These are phyloP conservation scores for Onychomys arenicola DNA, from an alignment of 2,797 vertebrate genomes.

Conservation along the genomic window DNA sequence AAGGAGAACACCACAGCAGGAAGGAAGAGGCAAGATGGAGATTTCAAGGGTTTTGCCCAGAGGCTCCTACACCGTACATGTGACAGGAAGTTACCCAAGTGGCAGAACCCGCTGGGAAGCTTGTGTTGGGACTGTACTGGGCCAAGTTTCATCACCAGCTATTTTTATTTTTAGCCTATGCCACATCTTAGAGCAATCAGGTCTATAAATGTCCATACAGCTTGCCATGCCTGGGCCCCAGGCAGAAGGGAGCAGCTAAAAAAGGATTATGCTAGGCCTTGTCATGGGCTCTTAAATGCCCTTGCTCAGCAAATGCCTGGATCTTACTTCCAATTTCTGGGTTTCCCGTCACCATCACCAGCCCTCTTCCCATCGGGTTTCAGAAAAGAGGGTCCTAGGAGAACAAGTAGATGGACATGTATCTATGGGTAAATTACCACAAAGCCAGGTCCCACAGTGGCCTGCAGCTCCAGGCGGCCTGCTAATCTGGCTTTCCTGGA, in stretches of 20 bases:
- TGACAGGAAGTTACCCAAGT: constrained; percentile 59
- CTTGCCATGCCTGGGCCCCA: constrained; percentile 30
- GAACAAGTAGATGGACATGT: neutral
- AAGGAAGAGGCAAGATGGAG: neutral
- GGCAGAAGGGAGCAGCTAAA: constrained; percentile 38
- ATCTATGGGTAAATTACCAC: neutral
- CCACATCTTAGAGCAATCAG: constrained; percentile 48
- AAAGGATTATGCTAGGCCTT: constrained; percentile 31
- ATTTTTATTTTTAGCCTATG: constrained; percentile 62
- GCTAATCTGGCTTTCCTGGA: neutral
- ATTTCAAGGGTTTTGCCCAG: neutral
- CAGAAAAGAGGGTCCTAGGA: neutral
- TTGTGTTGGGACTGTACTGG: constrained; percentile 9
- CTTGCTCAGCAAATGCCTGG: neutral
- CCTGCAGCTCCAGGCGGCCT: neutral
- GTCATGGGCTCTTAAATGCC: neutral
- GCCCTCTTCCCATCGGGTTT: neutral
- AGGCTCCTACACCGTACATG: neutral
- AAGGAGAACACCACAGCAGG: neutral
- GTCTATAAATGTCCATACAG: constrained; percentile 64
- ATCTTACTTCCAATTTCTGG: constrained; percentile 15
- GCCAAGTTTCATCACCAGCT: constrained; percentile 59
- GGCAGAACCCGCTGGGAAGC: constrained; percentile 8
- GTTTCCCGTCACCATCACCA: neutral
- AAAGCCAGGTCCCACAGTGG: neutral